phyloP scores from a whole-genome alignment of 2,797 vertebrate species.

The Heteromormyrus szaboi region DNA sequence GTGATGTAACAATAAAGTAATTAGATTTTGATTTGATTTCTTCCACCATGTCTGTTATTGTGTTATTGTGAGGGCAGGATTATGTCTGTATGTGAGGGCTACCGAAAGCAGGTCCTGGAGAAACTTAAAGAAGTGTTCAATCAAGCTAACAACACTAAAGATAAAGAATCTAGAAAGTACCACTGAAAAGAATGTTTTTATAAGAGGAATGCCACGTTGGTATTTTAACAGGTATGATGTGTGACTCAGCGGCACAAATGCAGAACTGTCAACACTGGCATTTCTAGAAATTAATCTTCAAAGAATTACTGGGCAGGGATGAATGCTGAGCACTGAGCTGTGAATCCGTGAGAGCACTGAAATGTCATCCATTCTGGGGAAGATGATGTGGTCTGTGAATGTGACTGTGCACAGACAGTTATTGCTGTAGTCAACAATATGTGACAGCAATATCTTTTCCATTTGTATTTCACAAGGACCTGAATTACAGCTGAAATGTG shows the following conservation, averaged over 20 bases:
- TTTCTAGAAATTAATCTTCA: conserved; percentile 7
- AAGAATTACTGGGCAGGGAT: background rate
- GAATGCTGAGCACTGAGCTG: background rate
- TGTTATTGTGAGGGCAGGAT: background rate
- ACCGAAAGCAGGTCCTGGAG: background rate
- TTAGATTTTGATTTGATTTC: background rate
- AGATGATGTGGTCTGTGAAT: background rate
- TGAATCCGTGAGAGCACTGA: background rate
- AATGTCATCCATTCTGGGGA: background rate
- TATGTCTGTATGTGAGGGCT: background rate
- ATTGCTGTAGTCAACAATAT: background rate
- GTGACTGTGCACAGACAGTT: background rate
- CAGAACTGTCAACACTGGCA: background rate
- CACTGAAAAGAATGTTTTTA: background rate
- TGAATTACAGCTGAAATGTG: background rate
- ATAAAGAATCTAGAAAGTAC: background rate
- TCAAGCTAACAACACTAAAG: background rate
- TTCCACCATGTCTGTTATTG: background rate
- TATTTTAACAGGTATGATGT: background rate
- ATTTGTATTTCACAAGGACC: background rate
- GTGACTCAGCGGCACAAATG: background rate
- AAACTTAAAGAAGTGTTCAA: background rate
- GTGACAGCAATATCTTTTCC: background rate
- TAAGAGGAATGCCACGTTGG: background rate
- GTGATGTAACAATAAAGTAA: background rate